Evolutionary conservation across 2,888 invertebrate species (phyloP).

Genomic region (Adelphocoris suturalis): DNA sequence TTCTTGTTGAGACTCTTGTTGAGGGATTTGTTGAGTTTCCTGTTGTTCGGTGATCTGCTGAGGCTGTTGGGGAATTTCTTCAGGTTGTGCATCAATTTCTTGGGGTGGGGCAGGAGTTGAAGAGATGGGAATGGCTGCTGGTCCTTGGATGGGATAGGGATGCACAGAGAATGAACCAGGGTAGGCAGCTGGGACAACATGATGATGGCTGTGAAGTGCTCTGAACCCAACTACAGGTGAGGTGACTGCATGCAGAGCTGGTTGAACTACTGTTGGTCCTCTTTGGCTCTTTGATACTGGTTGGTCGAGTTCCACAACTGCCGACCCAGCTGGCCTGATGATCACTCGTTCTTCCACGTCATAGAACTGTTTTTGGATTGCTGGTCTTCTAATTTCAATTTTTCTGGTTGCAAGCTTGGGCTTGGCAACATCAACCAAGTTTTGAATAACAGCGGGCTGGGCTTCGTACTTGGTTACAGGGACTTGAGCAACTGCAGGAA

Average conservation of each 20-base stretch:
- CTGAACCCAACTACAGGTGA: slow-evolving; percentile 46
- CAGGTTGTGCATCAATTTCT: slow-evolving; percentile 29
- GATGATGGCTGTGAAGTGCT: slow-evolving; percentile 50
- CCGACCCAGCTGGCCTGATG: slow-evolving; percentile 82
- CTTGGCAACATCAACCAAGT: slow-evolving; percentile 82
- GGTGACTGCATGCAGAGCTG: slow-evolving; percentile 48
- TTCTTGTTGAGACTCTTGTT: slow-evolving; percentile 73
- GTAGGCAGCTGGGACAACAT: slow-evolving; percentile 37
- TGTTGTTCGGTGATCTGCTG: slow-evolving; percentile 45
- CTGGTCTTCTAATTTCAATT: slow-evolving; percentile 81
- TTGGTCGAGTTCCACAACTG: slow-evolving; percentile 82
- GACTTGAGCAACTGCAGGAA: slow-evolving; percentile 79
- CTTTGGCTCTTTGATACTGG: slow-evolving; percentile 82
- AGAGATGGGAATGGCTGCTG: slow-evolving; percentile 3
- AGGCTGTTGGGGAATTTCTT: slow-evolving; percentile 43
- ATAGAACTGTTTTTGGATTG: slow-evolving; percentile 83
- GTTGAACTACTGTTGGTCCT: slow-evolving; percentile 78
- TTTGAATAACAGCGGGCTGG: slow-evolving; percentile 80
- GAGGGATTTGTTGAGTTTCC: slow-evolving; percentile 71
- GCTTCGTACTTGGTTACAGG: slow-evolving; percentile 80
- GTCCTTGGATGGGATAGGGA: slow-evolving; percentile 73
- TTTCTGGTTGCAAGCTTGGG: slow-evolving; percentile 82
- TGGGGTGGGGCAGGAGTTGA: slow-evolving; percentile 49
- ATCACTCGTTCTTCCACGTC: slow-evolving; percentile 83
- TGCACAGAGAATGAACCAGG: slow-evolving; percentile 53